Conservation (phyloP, 53 echinoderm and acorn worm genomes). For the Pentamera pediparva region DNA sequence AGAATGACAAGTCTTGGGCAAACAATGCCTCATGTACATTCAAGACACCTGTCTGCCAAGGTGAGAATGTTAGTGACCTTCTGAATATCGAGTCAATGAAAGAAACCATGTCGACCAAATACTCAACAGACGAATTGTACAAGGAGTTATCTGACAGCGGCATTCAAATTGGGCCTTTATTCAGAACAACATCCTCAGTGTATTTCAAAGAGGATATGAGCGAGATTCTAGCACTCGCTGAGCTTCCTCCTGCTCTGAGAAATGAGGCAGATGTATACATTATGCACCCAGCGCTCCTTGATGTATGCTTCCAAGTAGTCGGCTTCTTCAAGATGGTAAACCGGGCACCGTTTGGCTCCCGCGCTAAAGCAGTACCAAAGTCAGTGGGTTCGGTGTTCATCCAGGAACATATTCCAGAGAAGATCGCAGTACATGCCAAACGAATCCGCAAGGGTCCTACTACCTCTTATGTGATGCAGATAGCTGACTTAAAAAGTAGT, state of each 20-base stretch:
- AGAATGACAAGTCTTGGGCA: neutral
- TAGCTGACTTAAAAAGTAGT: no score
- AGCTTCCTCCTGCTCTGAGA: slow-evolving; percentile 22
- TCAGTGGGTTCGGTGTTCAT: slow-evolving; percentile 16
- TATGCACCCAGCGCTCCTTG: slow-evolving; percentile 60
- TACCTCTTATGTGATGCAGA: no score
- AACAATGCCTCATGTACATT: neutral
- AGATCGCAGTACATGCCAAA: slow-evolving; percentile 9
- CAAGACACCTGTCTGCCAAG: no score
- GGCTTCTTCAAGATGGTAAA: neutral
- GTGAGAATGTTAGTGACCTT: no score
- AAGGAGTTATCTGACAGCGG: slow-evolving; percentile 6
- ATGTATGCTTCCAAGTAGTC: slow-evolving; percentile 38
- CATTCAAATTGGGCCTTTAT: slow-evolving; percentile 44
- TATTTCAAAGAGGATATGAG: neutral
- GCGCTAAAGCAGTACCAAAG: slow-evolving; percentile 36
- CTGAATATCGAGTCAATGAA: no score
- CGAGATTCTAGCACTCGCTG: slow-evolving; percentile 31
- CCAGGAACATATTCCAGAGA: neutral
- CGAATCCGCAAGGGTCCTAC: neutral
- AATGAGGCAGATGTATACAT: slow-evolving; percentile 36
- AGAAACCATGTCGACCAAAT: no score
- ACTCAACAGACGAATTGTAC: slow-evolving; percentile 12
- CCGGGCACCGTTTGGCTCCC: neutral
- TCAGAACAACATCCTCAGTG: neutral